phyloP scores from a whole-genome alignment of 2,797 vertebrate species.

The Platalea minor region DNA sequence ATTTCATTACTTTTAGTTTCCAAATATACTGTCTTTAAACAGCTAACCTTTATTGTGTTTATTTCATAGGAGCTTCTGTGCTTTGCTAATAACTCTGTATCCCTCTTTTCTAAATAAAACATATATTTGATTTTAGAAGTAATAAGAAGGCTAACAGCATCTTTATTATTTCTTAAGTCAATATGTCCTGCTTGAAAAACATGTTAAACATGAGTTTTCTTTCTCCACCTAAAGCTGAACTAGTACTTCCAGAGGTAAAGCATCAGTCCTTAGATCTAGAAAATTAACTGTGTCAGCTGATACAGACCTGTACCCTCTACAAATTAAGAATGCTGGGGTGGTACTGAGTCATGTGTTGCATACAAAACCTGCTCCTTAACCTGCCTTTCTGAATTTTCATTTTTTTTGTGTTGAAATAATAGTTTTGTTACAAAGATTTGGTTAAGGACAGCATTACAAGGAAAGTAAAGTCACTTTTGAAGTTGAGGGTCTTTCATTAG shows the following conservation, averaged over 20 bases:
- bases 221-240: neutral
- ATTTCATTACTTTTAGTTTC: neutral
- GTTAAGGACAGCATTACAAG: rapidly evolving
- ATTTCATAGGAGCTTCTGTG: neutral
- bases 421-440: neutral
- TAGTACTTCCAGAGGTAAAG: neutral
- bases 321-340: neutral
- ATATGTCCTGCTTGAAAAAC: neutral
- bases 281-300: neutral
- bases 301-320: neutral
- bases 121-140: neutral
- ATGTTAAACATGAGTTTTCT: neutral
- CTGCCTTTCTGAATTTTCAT: neutral
- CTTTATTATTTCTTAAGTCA: neutral
- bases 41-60: neutral
- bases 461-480: neutral
- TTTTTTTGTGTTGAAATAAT: neutral
- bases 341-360: neutral
- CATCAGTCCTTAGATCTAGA: neutral
- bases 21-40: neutral
- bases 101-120: neutral
- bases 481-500: neutral
- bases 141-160: neutral
- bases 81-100: neutral
- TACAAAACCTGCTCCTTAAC: neutral